A percentile compares a stretch with the other conserved stretches of the same genome.
These are phyloP conservation scores for Perccottus glenii DNA, from an alignment of 2,113 vertebrate genomes.

Conservation along the genomic window DNA sequence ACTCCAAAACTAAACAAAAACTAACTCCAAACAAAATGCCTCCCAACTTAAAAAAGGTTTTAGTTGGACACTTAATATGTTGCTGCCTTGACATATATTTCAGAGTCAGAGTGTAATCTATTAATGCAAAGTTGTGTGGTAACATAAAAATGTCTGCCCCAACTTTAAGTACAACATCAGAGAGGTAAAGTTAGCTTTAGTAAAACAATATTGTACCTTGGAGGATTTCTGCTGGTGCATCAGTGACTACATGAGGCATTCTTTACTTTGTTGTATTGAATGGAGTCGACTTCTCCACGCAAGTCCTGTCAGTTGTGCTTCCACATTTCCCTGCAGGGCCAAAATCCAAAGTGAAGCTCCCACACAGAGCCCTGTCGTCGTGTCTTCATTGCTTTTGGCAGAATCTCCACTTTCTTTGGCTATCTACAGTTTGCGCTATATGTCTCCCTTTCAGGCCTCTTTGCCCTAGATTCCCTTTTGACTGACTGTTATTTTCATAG, in stretches of 20 bases:
- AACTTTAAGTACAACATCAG: not conserved
- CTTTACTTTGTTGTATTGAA: conserved; percentile 74
- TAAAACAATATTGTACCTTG: conserved; percentile 46
- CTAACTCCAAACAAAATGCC: no score
- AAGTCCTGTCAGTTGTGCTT: conserved; percentile 77
- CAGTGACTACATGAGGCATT: conserved; percentile 54
- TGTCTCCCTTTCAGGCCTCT: conserved; percentile 73
- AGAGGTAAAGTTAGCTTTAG: conserved; percentile 43
- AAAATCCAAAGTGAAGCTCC: conserved; percentile 78
- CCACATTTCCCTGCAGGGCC: conserved; percentile 73
- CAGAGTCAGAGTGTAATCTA: not conserved
- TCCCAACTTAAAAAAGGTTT: no score
- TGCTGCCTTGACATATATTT: not conserved
- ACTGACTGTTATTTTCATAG: conserved; percentile 61
- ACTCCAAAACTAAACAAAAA: no score
- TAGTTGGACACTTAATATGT: no score
- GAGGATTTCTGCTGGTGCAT: conserved; percentile 62
- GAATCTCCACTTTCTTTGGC: conserved; percentile 77
- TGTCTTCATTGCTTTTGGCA: conserved; percentile 77
- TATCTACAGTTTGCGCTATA: conserved; percentile 70
- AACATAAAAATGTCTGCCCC: not conserved
- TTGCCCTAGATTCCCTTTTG: conserved; percentile 70
- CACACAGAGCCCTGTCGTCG: conserved; percentile 75
- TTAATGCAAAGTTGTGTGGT: not conserved
- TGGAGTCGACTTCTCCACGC: conserved; percentile 70